phyloP scores from a whole-genome alignment of 2,113 vertebrate species.

The Steatornis caripensis region DNA sequence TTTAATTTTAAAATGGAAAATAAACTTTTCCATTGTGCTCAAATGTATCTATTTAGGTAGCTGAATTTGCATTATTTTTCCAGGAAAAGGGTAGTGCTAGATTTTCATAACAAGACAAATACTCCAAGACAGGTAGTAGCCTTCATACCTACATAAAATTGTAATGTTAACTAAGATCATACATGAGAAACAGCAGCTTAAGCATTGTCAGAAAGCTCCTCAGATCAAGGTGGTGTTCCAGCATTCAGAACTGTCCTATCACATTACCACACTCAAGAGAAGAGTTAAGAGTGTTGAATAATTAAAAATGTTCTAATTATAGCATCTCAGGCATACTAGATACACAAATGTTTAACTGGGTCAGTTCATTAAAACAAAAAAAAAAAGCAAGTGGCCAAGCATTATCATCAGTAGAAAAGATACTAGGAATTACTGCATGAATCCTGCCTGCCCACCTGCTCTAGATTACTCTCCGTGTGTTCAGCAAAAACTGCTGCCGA shows the following conservation, averaged over 20 bases:
- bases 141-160: not conserved
- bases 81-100: not conserved
- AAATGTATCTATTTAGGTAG: not conserved
- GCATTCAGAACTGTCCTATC: not conserved
- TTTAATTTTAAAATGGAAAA: not conserved
- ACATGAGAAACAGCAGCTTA: not conserved
- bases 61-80: not conserved
- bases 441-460: not conserved
- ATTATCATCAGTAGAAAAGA: not conserved
- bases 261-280: not conserved
- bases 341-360: not conserved
- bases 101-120: not conserved
- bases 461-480: not conserved
- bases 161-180: not conserved
- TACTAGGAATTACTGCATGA: not conserved
- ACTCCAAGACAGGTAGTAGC: not conserved
- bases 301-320: conserved; percentile 37
- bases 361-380: not conserved
- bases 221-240: not conserved
- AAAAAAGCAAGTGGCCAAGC: not conserved
- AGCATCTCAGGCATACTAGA: not conserved
- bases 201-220: not conserved
- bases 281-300: conserved; percentile 46
- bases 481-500: not conserved
- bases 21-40: not conserved